phyloP scores from a whole-genome alignment of 1,140 invertebrate species.

The Ladona fulva region DNA sequence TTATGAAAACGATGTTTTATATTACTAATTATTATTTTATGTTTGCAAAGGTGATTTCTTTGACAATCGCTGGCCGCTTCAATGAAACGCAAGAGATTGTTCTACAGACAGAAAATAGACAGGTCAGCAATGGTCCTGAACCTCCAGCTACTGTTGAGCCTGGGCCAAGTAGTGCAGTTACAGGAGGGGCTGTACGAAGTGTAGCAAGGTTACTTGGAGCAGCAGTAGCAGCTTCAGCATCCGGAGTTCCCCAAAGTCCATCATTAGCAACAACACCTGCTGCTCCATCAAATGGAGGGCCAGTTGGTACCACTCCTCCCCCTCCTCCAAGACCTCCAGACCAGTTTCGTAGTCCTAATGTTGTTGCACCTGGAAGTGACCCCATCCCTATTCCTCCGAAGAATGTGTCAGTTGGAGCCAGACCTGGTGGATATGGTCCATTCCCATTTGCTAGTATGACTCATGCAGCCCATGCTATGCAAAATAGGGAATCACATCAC shows the following conservation, averaged over 20 bases:
- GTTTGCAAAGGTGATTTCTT: slow-evolving; percentile 73
- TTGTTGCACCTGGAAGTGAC: slow-evolving; percentile 33
- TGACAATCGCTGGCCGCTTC: slow-evolving; percentile 68
- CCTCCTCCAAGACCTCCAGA: slow-evolving; percentile 15
- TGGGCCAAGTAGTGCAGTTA: slow-evolving; percentile 35
- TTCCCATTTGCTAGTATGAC: slow-evolving; percentile 87
- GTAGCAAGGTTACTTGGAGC: slow-evolving; percentile 9
- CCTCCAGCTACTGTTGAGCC: slow-evolving; percentile 32
- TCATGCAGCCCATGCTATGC: slow-evolving; percentile 50
- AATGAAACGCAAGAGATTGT: slow-evolving; percentile 68
- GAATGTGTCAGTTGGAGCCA: slow-evolving; percentile 24
- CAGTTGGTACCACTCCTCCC: slow-evolving; percentile 14
- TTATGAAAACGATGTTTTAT: too few species aligned
- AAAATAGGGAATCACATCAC: slow-evolving; percentile 22
- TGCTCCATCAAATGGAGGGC: slow-evolving; percentile 15
- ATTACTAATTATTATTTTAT: too few species aligned
- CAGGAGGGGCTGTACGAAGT: background rate
- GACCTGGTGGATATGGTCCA: slow-evolving; percentile 43
- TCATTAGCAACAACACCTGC: background rate
- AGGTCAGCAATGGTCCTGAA: slow-evolving; percentile 30
- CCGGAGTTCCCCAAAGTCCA: background rate
- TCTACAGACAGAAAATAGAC: slow-evolving; percentile 47
- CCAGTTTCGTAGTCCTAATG: slow-evolving; percentile 33
- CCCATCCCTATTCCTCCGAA: slow-evolving; percentile 30
- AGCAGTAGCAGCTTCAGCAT: background rate